Evolutionary conservation across 2,797 vertebrate genomes (phyloP).

Genomic region (Pangasius larnaudii): DNA sequence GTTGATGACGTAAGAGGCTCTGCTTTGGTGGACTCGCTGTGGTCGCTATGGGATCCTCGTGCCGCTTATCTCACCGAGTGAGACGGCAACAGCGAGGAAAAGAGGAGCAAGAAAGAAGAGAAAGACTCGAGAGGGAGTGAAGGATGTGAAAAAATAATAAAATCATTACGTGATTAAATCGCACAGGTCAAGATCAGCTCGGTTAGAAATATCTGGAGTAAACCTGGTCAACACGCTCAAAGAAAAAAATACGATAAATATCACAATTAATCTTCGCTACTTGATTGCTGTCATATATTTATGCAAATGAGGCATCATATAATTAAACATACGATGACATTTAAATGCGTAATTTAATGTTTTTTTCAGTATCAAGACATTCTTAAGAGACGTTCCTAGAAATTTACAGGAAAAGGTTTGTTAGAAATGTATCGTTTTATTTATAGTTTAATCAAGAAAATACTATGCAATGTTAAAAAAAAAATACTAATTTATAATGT

Average conservation of each 20-base stretch:
- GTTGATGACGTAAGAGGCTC: constrained; percentile 41
- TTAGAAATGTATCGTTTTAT: no score
- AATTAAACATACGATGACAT: no score
- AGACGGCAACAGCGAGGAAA: constrained; percentile 30
- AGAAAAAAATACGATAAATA: background rate
- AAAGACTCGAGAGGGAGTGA: constrained; percentile 27
- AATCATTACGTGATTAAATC: background rate
- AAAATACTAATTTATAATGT: no score
- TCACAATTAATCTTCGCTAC: background rate
- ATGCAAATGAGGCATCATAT: background rate
- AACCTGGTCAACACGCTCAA: background rate
- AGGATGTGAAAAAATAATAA: constrained; percentile 28
- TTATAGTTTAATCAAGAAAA: no score
- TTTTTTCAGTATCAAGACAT: background rate
- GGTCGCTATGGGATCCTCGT: background rate
- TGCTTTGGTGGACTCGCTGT: constrained; percentile 23
- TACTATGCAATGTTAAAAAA: no score
- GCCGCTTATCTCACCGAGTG: background rate
- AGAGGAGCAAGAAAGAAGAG: constrained; percentile 17
- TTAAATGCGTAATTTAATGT: background rate
- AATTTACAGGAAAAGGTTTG: background rate
- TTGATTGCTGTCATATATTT: background rate
- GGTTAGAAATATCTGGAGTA: background rate
- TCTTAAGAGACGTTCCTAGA: background rate
- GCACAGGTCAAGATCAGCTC: background rate